phyloP scores from a whole-genome alignment of 2,888 invertebrate genomes.

The Teinopalpus imperialis region DNA sequence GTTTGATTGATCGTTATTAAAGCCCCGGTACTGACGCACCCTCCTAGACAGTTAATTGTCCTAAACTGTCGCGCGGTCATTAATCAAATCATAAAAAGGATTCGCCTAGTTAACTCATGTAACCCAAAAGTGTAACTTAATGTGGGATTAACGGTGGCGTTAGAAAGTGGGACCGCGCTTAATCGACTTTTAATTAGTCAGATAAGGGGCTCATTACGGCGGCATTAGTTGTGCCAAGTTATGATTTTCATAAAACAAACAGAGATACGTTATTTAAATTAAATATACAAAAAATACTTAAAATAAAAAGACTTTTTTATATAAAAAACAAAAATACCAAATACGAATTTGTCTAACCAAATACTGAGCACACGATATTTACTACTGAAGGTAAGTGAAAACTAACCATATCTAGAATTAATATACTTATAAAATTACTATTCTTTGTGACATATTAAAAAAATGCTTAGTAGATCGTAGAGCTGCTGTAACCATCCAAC shows the following conservation, averaged over 20 bases:
- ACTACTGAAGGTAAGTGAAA: too few relatives aligned
- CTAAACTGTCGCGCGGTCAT: constrained; percentile 38
- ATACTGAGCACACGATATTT: too few relatives aligned
- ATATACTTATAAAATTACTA: too few relatives aligned
- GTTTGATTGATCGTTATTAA: constrained; percentile 14
- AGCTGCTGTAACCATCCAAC: too few relatives aligned
- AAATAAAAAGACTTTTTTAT: too few relatives aligned
- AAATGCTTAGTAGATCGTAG: too few relatives aligned
- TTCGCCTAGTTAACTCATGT: constrained; percentile 57
- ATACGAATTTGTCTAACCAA: too few relatives aligned
- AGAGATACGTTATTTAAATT: constrained; percentile 55
- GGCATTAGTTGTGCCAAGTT: constrained; percentile 70
- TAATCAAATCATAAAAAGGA: constrained; percentile 56
- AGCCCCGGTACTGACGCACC: constrained; percentile 27
- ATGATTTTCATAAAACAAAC: constrained; percentile 20
- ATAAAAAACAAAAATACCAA: too few relatives aligned
- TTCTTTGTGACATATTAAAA: too few relatives aligned
- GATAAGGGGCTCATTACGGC: constrained; percentile 76
- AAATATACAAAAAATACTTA: too few relatives aligned
- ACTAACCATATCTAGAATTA: too few relatives aligned
- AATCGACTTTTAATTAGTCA: constrained; percentile 81
- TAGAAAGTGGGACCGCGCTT: constrained; percentile 64
- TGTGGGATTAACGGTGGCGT: constrained; percentile 43
- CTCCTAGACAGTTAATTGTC: constrained; percentile 39
- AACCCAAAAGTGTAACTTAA: constrained; percentile 39